A percentile compares a stretch with the other conserved stretches of the same genome.
Evolutionary conservation across 2,888 invertebrate genomes (phyloP).

Genomic region (Aphidoletes aphidimyza): DNA sequence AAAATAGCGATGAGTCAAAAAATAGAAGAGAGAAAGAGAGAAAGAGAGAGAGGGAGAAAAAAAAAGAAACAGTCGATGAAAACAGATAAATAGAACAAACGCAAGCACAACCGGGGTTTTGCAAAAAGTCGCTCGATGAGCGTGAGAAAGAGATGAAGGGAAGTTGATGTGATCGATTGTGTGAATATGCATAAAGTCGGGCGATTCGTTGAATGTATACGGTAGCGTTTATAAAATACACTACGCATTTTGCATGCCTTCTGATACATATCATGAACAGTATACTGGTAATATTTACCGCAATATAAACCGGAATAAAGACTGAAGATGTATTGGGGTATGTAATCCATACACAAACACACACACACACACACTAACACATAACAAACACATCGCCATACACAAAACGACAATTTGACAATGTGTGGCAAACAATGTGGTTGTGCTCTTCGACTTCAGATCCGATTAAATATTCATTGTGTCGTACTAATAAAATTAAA

Average conservation of each 20-base stretch:
- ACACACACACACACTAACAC: background rate
- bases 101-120: background rate
- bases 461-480: constrained; percentile 54
- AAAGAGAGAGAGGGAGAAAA: background rate
- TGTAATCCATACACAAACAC: background rate
- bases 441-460: constrained; percentile 30
- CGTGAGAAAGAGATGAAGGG: background rate
- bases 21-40: background rate
- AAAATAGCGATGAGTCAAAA: background rate
- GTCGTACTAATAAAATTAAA: constrained; percentile 53
- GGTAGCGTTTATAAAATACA: too few relatives aligned
- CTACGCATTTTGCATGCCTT: constrained; percentile 5
- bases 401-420: constrained; percentile 35
- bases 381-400: background rate
- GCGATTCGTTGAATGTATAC: too few relatives aligned
- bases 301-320: background rate
- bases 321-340: background rate
- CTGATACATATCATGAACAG: background rate
- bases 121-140: too few relatives aligned
- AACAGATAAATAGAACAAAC: background rate
- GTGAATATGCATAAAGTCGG: background rate
- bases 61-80: background rate
- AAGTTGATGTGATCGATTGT: background rate
- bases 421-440: constrained; percentile 8
- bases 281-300: background rate